These are phyloP conservation scores for Polylopha cassiicola DNA, from an alignment of 2,888 invertebrate genomes.

Conservation along the genomic window DNA sequence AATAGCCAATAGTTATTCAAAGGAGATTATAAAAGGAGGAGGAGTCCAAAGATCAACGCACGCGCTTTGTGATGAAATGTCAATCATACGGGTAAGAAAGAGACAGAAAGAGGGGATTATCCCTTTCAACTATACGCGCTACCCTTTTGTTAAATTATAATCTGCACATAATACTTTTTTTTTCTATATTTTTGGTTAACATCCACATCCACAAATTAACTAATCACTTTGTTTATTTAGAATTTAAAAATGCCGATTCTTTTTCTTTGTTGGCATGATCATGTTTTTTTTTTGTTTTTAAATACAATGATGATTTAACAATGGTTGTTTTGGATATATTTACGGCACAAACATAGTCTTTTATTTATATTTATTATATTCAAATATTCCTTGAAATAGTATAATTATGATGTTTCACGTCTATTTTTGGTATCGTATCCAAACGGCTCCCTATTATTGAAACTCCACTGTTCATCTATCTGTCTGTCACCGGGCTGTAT, in stretches of 20 bases:
- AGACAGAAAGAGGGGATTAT: slow-evolving; percentile 38
- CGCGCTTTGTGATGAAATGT: slow-evolving; percentile 39
- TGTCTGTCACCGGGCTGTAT: too few relatives aligned
- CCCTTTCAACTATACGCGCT: slow-evolving; percentile 22
- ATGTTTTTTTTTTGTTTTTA: slow-evolving; percentile 6
- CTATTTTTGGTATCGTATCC: too few relatives aligned
- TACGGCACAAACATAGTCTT: too few relatives aligned
- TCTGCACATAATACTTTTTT: background rate
- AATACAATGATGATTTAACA: background rate
- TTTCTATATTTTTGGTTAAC: background rate
- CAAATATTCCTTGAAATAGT: too few relatives aligned
- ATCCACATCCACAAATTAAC: slow-evolving; percentile 25
- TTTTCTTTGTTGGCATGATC: slow-evolving; percentile 16
- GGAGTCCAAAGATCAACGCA: slow-evolving; percentile 36
- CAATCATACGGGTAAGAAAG: slow-evolving; percentile 52
- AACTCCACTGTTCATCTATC: too few relatives aligned
- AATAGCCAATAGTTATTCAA: too few relatives aligned
- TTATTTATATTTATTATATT: too few relatives aligned
- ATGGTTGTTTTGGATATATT: too few relatives aligned
- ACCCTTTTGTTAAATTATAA: slow-evolving; percentile 23
- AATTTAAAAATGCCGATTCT: too few relatives aligned
- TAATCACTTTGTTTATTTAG: slow-evolving; percentile 54
- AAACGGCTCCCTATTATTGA: too few relatives aligned
- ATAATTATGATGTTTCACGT: too few relatives aligned
- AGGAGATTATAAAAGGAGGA: slow-evolving; percentile 34